Evolutionary conservation across 2,888 invertebrate species (phyloP).

Genomic region (Tachina grossa): DNA sequence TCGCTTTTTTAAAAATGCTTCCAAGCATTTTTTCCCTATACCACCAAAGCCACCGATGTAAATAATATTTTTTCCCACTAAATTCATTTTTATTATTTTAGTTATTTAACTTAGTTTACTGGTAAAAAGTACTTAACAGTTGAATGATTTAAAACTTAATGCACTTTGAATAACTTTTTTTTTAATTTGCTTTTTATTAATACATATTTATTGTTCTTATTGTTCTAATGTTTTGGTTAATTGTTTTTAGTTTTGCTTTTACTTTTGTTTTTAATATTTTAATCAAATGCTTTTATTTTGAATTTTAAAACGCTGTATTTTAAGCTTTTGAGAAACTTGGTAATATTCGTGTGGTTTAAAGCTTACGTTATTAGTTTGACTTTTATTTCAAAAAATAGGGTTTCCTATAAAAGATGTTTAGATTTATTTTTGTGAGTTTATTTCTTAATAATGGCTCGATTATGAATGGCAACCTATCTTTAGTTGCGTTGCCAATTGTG

Average conservation of each 20-base stretch:
- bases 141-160: constrained; percentile 24
- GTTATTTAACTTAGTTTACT: not conserved
- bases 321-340: constrained; percentile 53
- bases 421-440: not conserved
- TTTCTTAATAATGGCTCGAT: not conserved
- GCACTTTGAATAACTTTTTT: constrained; percentile 34
- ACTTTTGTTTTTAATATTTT: not conserved
- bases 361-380: not conserved
- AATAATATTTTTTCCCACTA: constrained; percentile 78
- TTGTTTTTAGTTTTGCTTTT: not conserved
- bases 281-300: not conserved
- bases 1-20: constrained; percentile 67
- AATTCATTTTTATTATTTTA: constrained; percentile 74
- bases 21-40: constrained; percentile 74
- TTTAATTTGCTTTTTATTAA: too few relatives aligned
- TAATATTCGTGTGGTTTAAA: constrained; percentile 47
- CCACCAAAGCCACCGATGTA: constrained; percentile 77
- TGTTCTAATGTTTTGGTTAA: constrained; percentile 5
- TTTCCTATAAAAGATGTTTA: not conserved
- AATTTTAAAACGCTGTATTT: constrained; percentile 27
- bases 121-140: constrained; percentile 27
- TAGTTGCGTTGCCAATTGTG: too few relatives aligned
- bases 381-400: not conserved
- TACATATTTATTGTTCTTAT: not conserved
- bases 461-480: too few relatives aligned